Percentiles rank a stretch among this genome's conserved stretches.
Evolutionary conservation across 53 echinoderm and acorn worm genomes (phyloP).

Genomic region (Zoroaster sp.): DNA sequence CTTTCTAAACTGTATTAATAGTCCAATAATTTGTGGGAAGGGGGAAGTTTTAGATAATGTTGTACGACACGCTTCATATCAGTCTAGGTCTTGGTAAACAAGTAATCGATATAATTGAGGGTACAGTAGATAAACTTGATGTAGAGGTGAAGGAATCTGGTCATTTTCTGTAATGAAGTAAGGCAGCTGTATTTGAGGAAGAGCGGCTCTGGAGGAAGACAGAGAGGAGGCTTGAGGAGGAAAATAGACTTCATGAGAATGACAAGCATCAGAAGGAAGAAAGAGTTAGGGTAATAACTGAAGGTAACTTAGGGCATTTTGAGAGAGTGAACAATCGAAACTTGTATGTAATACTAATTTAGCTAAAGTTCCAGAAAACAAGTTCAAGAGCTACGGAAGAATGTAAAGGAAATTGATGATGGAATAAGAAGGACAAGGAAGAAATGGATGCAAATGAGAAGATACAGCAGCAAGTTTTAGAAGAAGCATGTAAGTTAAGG

Average conservation of each 20-base stretch:
- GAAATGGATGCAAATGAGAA: constrained; percentile 1
- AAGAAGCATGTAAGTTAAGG: not conserved
- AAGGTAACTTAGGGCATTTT: not conserved
- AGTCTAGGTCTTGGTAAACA: constrained; percentile 2
- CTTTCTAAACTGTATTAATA: constrained; percentile 5
- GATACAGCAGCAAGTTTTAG: not conserved
- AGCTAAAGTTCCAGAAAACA: not conserved
- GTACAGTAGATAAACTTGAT: not conserved
- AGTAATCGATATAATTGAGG: constrained; percentile 3
- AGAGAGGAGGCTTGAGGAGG: not conserved
- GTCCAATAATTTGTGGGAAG: not conserved
- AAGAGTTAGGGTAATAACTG: not conserved
- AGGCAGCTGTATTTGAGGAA: not conserved
- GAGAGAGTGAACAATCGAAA: not conserved
- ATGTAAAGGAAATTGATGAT: not conserved
- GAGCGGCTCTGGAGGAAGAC: not conserved
- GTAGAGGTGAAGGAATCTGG: not conserved
- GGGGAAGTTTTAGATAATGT: not conserved
- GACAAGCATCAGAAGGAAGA: not conserved
- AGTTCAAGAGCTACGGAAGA: not conserved
- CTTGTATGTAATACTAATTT: not conserved
- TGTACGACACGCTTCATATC: not conserved
- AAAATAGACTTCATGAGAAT: too few relatives aligned
- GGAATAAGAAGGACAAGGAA: not conserved
- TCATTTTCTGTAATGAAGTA: not conserved